phyloP scores from a whole-genome alignment of 2,797 vertebrate genomes.

The Danio albolineatus region DNA sequence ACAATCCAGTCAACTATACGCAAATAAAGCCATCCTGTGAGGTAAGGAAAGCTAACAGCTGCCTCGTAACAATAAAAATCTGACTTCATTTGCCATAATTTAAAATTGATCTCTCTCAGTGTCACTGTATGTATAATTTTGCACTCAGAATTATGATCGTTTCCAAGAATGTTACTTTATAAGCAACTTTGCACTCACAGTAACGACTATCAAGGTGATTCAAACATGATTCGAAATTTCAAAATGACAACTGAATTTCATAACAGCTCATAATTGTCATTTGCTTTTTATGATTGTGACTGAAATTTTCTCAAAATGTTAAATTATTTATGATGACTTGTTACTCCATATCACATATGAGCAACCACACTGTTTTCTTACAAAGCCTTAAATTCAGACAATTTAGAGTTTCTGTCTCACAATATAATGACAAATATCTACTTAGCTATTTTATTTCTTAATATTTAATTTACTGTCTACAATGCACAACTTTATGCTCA shows the following conservation, averaged over 20 bases:
- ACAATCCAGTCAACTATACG: slow-evolving; percentile 78
- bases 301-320: neutral
- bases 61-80: neutral
- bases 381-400: too few relatives aligned
- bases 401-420: too few relatives aligned
- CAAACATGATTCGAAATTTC: neutral
- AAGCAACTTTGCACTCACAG: neutral
- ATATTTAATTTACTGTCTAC: too few relatives aligned
- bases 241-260: neutral
- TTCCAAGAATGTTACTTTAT: neutral
- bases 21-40: slow-evolving; percentile 76
- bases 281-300: neutral
- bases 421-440: too few relatives aligned
- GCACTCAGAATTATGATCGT: neutral
- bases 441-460: too few relatives aligned
- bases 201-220: neutral
- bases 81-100: slow-evolving; percentile 11
- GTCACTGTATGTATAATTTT: neutral
- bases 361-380: too few relatives aligned
- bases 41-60: slow-evolving; percentile 10
- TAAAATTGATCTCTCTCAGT: neutral
- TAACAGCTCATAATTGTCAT: neutral
- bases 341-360: too few relatives aligned
- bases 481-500: too few relatives aligned
- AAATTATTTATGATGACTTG: too few relatives aligned